Percentiles rank a stretch among this genome's conserved stretches.
Conservation (phyloP, 2,113 vertebrate genomes). For the Ia io region DNA sequence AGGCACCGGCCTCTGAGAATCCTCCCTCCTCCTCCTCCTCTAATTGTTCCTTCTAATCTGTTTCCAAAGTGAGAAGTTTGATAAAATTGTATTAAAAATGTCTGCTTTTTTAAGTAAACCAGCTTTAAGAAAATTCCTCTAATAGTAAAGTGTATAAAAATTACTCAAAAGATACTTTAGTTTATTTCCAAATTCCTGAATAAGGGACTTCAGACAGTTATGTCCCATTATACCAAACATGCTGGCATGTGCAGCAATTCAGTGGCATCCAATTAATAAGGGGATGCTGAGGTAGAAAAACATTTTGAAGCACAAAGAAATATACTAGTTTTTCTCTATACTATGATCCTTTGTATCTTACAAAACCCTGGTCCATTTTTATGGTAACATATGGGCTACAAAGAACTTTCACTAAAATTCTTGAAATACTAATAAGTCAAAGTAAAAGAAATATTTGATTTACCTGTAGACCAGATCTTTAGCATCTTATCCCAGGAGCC, state of each 20-base stretch:
- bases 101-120: not conserved
- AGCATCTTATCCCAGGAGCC: constrained; percentile 99
- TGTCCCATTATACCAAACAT: not conserved
- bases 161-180: constrained; percentile 11
- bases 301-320: not conserved
- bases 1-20: not conserved
- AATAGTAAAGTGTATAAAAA: not conserved
- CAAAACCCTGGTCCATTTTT: constrained; percentile 20
- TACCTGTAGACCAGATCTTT: constrained; percentile 99
- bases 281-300: not conserved
- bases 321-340: not conserved
- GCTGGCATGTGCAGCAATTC: not conserved
- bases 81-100: not conserved
- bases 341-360: not conserved
- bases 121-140: not conserved
- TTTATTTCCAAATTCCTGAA: constrained; percentile 27
- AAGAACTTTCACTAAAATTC: not conserved
- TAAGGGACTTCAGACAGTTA: not conserved
- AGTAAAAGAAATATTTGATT: constrained; percentile 40
- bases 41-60: not conserved
- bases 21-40: not conserved
- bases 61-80: constrained; percentile 43
- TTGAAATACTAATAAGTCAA: constrained; percentile 44
- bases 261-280: not conserved
- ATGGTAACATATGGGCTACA: constrained; percentile 12